A percentile compares a stretch with the other conserved stretches of the same genome.
These are phyloP conservation scores for Pollenia labialis DNA, from an alignment of 2,888 invertebrate species.

Conservation along the genomic window DNA sequence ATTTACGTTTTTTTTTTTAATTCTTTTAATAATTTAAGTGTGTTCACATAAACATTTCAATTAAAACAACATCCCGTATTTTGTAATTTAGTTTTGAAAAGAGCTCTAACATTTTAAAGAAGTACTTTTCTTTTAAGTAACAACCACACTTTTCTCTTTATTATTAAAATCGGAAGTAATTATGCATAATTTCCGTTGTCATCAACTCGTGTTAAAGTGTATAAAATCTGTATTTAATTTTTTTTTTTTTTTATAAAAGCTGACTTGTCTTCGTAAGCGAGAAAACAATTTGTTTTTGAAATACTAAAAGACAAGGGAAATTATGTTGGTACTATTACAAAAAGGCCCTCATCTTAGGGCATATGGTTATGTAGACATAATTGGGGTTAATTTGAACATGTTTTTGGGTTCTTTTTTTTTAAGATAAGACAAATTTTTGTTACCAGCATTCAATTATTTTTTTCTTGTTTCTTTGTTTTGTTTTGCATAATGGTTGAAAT, in stretches of 20 bases:
- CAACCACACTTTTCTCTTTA: slow-evolving; percentile 8
- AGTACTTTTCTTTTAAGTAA: not conserved
- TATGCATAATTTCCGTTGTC: slow-evolving; percentile 66
- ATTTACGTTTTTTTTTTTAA: not conserved
- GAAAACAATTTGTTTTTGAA: not conserved
- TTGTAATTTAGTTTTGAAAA: not conserved
- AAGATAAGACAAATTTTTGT: not conserved
- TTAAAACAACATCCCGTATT: slow-evolving; percentile 35
- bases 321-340: not conserved
- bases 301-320: slow-evolving; percentile 1
- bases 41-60: slow-evolving; percentile 46
- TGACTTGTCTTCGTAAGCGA: slow-evolving; percentile 10
- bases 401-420: slow-evolving; percentile 1
- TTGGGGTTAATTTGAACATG: slow-evolving; percentile 41
- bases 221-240: slow-evolving; percentile 1
- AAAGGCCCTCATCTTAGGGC: slow-evolving; percentile 44
- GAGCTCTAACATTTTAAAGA: not conserved
- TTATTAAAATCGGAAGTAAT: slow-evolving; percentile 64
- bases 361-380: slow-evolving; percentile 29
- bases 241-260: slow-evolving; percentile 8
- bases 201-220: slow-evolving; percentile 52
- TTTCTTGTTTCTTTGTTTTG: not conserved
- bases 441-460: slow-evolving; percentile 3
- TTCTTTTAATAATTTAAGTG: not conserved
- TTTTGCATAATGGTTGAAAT: slow-evolving; percentile 4